phyloP scores from a whole-genome alignment of 2,888 invertebrate species.

The Erebia epiphron region DNA sequence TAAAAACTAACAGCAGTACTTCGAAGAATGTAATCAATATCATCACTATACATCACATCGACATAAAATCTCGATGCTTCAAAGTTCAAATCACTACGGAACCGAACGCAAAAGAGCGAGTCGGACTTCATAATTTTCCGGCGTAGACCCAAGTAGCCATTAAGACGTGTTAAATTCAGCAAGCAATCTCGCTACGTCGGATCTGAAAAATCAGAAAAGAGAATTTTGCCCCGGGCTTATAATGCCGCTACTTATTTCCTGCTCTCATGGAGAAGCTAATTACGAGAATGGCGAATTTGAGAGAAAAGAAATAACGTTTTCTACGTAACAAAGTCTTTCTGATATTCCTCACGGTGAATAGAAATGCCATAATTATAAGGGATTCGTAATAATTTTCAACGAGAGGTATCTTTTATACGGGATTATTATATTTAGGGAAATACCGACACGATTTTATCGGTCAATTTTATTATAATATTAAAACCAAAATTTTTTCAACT shows the following conservation, averaged over 20 bases:
- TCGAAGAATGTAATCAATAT: not conserved
- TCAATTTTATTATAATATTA: too few relatives aligned
- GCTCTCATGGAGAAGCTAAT: conserved; percentile 47
- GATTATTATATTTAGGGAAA: not conserved
- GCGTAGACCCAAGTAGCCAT: conserved; percentile 48
- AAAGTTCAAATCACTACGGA: conserved; percentile 2
- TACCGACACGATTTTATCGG: too few relatives aligned
- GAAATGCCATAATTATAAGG: conserved; percentile 30
- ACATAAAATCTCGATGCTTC: too few relatives aligned
- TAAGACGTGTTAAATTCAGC: conserved; percentile 48
- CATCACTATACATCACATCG: too few relatives aligned
- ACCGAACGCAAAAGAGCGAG: not conserved
- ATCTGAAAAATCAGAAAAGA: conserved; percentile 47
- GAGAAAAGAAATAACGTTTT: conserved; percentile 48
- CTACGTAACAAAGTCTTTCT: conserved; percentile 23
- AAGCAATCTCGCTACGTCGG: conserved; percentile 47
- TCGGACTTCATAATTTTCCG: conserved; percentile 32
- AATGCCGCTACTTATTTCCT: conserved; percentile 44
- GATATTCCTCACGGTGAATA: conserved; percentile 27
- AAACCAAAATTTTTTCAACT: too few relatives aligned
- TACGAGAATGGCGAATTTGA: conserved; percentile 52
- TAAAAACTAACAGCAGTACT: too few relatives aligned
- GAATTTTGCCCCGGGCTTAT: conserved; percentile 47
- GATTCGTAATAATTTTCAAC: conserved; percentile 18
- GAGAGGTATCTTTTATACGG: not conserved